phyloP scores from a whole-genome alignment of 2,113 vertebrate species.

The Glaucomys volans region DNA sequence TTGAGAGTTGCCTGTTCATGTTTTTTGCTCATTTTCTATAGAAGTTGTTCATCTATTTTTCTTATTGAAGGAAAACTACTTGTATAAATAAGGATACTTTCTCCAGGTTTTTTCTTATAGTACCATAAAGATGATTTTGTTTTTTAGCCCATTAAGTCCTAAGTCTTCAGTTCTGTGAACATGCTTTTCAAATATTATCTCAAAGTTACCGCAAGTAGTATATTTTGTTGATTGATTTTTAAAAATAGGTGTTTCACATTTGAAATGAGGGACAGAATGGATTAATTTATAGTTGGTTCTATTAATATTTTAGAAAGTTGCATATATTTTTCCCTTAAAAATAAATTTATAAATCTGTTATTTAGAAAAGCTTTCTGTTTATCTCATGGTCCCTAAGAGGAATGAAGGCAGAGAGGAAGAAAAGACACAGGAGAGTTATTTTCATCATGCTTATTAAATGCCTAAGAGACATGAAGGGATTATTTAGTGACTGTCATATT shows the following conservation, averaged over 20 bases:
- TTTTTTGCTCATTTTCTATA: neutral
- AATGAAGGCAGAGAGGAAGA: neutral
- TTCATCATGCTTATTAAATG: neutral
- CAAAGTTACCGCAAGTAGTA: no score
- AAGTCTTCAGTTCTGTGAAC: no score
- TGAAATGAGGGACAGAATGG: no score
- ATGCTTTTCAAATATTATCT: no score
- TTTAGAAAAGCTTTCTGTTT: conserved; percentile 7
- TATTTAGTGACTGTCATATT: neutral
- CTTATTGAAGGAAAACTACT: neutral
- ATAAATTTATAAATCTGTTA: neutral
- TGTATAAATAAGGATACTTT: neutral
- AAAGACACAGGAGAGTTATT: neutral
- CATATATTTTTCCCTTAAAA: conserved; percentile 43
- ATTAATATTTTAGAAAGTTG: neutral
- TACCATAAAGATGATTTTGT: neutral
- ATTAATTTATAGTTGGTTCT: neutral
- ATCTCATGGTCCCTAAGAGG: neutral
- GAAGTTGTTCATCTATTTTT: neutral
- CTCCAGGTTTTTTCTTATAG: neutral
- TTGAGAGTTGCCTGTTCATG: neutral
- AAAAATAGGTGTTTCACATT: no score
- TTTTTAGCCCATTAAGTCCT: neutral
- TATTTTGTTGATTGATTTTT: no score
- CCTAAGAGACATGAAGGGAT: neutral